These are phyloP conservation scores for Tuta absoluta DNA, from an alignment of 2,888 invertebrate species.

Conservation along the genomic window DNA sequence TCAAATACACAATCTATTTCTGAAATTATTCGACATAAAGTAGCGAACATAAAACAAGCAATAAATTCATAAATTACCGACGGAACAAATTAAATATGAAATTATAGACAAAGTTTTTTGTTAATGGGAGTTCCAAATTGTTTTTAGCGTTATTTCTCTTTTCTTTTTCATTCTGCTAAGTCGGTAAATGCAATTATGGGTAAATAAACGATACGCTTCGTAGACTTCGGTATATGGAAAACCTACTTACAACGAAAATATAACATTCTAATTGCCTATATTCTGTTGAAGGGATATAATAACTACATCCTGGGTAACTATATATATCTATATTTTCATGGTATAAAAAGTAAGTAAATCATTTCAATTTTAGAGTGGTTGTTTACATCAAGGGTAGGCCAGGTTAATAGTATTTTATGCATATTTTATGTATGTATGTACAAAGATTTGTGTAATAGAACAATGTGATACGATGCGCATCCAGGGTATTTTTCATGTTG, in stretches of 20 bases:
- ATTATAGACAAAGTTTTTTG: conserved; percentile 60
- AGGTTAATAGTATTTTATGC: no score
- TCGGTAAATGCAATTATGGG: conserved; percentile 46
- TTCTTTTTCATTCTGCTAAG: conserved; percentile 46
- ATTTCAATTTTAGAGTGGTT: no score
- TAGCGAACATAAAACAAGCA: conserved; percentile 43
- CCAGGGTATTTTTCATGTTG: no score
- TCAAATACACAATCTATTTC: background rate
- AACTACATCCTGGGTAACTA: no score
- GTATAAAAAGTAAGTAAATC: no score
- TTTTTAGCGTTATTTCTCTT: conserved; percentile 55
- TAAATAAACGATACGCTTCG: conserved; percentile 41
- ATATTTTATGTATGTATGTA: no score
- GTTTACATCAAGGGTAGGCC: no score
- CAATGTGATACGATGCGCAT: no score
- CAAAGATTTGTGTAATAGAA: no score
- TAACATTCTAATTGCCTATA: no score
- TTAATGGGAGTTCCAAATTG: conserved; percentile 65
- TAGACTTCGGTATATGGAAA: conserved; percentile 14
- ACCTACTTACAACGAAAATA: background rate
- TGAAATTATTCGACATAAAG: conserved; percentile 27
- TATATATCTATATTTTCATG: no score
- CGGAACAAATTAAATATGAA: conserved; percentile 59
- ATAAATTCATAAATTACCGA: conserved; percentile 54
- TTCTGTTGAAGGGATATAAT: no score